Evolutionary conservation across 2,113 vertebrate species (phyloP).

Genomic region (Hippocampus zosterae): DNA sequence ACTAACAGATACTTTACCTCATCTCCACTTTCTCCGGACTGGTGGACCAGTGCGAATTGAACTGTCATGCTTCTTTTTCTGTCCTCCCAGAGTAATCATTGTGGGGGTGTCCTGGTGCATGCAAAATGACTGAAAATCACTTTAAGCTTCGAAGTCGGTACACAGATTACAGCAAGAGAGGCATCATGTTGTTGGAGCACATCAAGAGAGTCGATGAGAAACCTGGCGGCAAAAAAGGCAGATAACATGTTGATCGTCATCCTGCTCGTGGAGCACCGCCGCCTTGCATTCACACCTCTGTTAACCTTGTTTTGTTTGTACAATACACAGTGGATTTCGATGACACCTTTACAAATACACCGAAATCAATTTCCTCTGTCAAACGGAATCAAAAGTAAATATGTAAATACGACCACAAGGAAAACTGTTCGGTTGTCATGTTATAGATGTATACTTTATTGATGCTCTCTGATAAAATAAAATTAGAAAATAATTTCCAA

Average conservation of each 20-base stretch:
- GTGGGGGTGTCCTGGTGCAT: not conserved
- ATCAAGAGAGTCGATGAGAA: constrained; percentile 35
- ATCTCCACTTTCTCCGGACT: not conserved
- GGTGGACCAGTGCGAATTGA: not conserved
- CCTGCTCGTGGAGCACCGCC: constrained; percentile 20
- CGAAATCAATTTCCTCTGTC: constrained; percentile 26
- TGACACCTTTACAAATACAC: constrained; percentile 7
- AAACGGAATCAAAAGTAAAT: not conserved
- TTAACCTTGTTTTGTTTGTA: constrained; percentile 36
- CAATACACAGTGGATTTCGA: constrained; percentile 21
- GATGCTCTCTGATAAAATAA: constrained; percentile 83
- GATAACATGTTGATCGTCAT: constrained; percentile 54
- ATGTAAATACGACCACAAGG: not conserved
- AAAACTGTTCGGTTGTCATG: constrained; percentile 34
- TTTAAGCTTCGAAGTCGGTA: not conserved
- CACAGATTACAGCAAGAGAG: not conserved
- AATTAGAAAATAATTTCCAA: constrained; percentile 84
- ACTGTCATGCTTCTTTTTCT: not conserved
- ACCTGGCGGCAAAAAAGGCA: constrained; percentile 44
- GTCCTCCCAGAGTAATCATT: not conserved
- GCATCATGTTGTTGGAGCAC: not conserved
- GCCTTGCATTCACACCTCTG: constrained; percentile 35
- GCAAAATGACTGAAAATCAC: not conserved
- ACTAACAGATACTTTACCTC: not conserved
- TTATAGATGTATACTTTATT: constrained; percentile 84